phyloP scores from a whole-genome alignment of 2,888 invertebrate species.

The Baccha elongata region DNA sequence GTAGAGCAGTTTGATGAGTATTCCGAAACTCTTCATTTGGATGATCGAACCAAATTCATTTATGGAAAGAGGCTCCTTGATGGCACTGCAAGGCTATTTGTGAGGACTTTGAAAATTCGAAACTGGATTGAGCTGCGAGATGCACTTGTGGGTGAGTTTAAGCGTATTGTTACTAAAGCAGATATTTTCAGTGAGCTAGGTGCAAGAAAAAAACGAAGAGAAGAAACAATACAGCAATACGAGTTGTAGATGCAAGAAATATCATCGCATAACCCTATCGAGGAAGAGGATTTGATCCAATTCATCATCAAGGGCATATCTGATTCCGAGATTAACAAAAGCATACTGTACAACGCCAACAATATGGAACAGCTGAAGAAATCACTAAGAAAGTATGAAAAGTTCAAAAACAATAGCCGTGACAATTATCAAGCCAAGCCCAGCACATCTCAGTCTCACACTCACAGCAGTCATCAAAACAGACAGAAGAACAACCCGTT shows the following conservation, averaged over 20 bases:
- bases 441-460: slow-evolving; percentile 23
- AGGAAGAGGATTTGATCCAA: slow-evolving; percentile 50
- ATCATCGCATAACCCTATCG: slow-evolving; percentile 25
- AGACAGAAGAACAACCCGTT: background rate
- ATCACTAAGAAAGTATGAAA: slow-evolving; percentile 28
- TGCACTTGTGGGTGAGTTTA: slow-evolving; percentile 39
- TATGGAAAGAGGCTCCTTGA: no score
- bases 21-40: no score
- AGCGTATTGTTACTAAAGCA: slow-evolving; percentile 26
- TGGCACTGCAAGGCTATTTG: slow-evolving; percentile 52
- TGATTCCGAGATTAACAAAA: slow-evolving; percentile 41
- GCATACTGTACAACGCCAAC: no score
- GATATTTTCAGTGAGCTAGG: slow-evolving; percentile 36
- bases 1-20: slow-evolving; percentile 29
- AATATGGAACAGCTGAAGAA: slow-evolving; percentile 28
- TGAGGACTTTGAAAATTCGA: slow-evolving; percentile 26
- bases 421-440: slow-evolving; percentile 2
- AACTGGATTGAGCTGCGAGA: slow-evolving; percentile 44
- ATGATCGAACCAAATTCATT: no score
- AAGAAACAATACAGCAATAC: no score
- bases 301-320: no score
- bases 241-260: no score
- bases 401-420: slow-evolving; percentile 36
- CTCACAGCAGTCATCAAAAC: slow-evolving; percentile 12
- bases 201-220: slow-evolving; percentile 33